These are phyloP conservation scores for Halichondria panicea DNA, from an alignment of 37 sponge, comb jelly and placozoan genomes.

Conservation along the genomic window DNA sequence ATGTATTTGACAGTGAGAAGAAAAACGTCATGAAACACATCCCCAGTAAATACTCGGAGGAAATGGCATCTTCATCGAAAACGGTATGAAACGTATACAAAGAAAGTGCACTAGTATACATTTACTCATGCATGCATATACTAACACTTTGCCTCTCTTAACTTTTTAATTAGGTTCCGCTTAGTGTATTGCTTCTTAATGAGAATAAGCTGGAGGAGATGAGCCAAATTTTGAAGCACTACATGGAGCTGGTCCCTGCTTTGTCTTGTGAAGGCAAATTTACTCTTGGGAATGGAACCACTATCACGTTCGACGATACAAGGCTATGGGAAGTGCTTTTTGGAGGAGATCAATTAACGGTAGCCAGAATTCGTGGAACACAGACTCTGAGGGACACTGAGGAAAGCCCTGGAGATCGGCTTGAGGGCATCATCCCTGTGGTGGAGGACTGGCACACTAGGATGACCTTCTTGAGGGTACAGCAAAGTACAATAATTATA, in stretches of 20 bases:
- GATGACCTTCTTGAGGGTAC: conserved; percentile 32
- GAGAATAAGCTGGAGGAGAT: conserved; percentile 53
- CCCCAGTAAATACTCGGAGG: conserved; percentile 11
- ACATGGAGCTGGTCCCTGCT: conserved; percentile 20
- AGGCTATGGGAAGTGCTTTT: conserved; percentile 3
- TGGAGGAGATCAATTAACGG: conserved; percentile 43
- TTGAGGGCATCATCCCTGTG: conserved; percentile 25
- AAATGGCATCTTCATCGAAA: conserved; percentile 17
- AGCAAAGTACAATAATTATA: no score
- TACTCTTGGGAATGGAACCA: conserved; percentile 2
- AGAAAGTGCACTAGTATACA: no score
- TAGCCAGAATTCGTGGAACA: conserved; percentile 9
- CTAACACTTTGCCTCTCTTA: no score
- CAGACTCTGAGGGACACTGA: conserved; percentile 17
- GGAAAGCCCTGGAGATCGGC: conserved; percentile 12
- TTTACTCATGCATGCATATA: no score
- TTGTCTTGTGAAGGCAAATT: background rate
- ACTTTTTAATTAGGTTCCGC: no score
- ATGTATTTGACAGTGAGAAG: conserved; percentile 5
- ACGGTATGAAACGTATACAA: background rate
- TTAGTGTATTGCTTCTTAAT: conserved; percentile 19
- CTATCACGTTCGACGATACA: conserved; percentile 5
- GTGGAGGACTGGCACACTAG: conserved; percentile 42
- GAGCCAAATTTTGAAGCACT: conserved; percentile 8
- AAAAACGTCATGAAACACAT: conserved; percentile 12